These are phyloP conservation scores for Ecliptopera silaceata DNA, from an alignment of 2,888 invertebrate species.

Conservation along the genomic window DNA sequence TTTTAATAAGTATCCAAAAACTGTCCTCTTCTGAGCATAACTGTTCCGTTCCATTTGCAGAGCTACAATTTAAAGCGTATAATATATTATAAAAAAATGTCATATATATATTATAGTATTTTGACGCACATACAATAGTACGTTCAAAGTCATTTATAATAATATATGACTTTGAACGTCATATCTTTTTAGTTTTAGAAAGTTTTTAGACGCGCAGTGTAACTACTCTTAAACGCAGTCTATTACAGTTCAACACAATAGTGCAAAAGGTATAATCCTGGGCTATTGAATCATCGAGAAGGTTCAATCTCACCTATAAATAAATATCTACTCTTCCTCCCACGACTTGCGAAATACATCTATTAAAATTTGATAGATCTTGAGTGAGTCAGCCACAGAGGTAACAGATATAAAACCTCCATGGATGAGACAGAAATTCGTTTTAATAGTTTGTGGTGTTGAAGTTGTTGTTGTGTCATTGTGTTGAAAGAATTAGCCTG, in stretches of 20 bases:
- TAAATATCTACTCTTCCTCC: constrained; percentile 53
- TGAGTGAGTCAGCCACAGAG: constrained; percentile 43
- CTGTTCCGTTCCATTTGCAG: no score
- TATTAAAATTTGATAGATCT: constrained; percentile 67
- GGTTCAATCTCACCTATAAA: constrained; percentile 53
- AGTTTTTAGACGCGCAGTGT: not conserved
- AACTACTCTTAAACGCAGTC: not conserved
- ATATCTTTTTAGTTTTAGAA: no score
- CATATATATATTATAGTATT: no score
- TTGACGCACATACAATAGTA: no score
- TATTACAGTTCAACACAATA: constrained; percentile 9
- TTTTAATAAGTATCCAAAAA: no score
- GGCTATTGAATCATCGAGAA: constrained; percentile 52
- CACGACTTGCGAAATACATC: constrained; percentile 67
- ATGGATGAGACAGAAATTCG: not conserved
- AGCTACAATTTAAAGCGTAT: no score
- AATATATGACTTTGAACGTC: not conserved
- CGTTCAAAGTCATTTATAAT: no score
- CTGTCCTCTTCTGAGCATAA: no score
- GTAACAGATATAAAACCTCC: not conserved
- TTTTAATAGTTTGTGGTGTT: no score
- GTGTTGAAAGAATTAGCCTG: no score
- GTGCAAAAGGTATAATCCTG: constrained; percentile 25
- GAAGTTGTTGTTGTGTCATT: no score
- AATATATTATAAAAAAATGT: no score